A percentile compares a stretch with the other conserved stretches of the same genome.
phyloP scores from a whole-genome alignment of 2,888 invertebrate species.

The Chaetoderma sp. region DNA sequence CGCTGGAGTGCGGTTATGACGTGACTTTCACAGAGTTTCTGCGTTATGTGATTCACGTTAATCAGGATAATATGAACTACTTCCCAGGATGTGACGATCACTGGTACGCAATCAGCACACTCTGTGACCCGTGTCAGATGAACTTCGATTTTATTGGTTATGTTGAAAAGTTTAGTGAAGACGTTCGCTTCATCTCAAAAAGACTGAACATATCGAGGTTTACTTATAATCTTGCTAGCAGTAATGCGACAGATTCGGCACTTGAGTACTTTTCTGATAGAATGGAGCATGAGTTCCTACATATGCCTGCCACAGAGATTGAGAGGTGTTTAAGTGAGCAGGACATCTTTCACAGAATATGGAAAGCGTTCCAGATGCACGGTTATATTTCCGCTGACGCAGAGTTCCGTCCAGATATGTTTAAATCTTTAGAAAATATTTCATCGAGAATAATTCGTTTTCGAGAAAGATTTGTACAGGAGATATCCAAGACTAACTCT shows the following conservation, averaged over 20 bases:
- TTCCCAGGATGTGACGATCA: slow-evolving; percentile 35
- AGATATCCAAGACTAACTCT: neutral
- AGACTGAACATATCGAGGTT: too few relatives aligned
- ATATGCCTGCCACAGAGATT: neutral
- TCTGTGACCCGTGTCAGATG: slow-evolving; percentile 47
- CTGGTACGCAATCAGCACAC: slow-evolving; percentile 42
- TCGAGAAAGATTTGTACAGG: neutral
- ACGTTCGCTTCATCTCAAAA: slow-evolving; percentile 9
- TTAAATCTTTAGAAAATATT: neutral
- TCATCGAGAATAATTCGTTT: neutral
- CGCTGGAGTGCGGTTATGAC: slow-evolving; percentile 42
- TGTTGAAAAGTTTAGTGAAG: slow-evolving; percentile 41
- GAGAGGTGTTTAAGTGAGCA: neutral
- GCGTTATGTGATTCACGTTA: slow-evolving; percentile 19
- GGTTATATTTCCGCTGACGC: neutral
- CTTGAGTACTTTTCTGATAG: too few relatives aligned
- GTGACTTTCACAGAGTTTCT: slow-evolving; percentile 46
- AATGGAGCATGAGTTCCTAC: too few relatives aligned
- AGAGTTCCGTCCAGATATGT: neutral
- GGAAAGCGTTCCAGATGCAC: slow-evolving; percentile 2
- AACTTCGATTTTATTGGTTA: slow-evolving; percentile 38
- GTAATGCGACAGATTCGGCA: slow-evolving; percentile 27
- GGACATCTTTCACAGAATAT: neutral
- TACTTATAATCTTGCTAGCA: too few relatives aligned
- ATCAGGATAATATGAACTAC: slow-evolving; percentile 8